A percentile compares a stretch with the other conserved stretches of the same genome.
Conservation (phyloP, 1,140 invertebrate genomes). For the Anoplolepis gracilipes region DNA sequence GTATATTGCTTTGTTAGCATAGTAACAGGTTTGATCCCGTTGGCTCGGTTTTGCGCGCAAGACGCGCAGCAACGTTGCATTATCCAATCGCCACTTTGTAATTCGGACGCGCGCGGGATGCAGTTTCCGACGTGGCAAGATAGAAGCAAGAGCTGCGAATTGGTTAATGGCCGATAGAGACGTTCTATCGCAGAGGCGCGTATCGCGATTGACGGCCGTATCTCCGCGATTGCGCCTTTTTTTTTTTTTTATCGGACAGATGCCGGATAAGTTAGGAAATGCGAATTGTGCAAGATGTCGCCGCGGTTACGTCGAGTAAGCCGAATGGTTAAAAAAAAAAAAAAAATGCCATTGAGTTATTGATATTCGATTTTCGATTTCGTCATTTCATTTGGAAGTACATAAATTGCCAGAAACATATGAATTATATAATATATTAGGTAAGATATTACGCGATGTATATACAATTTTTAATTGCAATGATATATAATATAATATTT, state of each 20-base stretch:
- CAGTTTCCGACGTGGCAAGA: background rate
- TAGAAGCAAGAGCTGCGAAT: slow-evolving; percentile 12
- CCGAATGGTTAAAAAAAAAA: too few species aligned
- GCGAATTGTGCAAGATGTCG: background rate
- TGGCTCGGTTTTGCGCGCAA: slow-evolving; percentile 49
- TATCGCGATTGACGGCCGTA: too few species aligned
- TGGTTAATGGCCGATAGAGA: slow-evolving; percentile 40
- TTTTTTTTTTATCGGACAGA: slow-evolving; percentile 36
- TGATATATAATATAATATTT: too few species aligned
- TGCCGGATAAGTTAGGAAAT: background rate
- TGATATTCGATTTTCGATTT: background rate
- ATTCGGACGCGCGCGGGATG: slow-evolving; percentile 29
- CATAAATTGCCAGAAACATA: too few species aligned
- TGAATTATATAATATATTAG: too few species aligned
- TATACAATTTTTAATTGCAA: too few species aligned
- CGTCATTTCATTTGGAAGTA: too few species aligned
- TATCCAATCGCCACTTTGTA: slow-evolving; percentile 57
- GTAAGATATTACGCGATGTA: too few species aligned
- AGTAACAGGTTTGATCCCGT: slow-evolving; percentile 59
- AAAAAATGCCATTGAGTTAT: background rate
- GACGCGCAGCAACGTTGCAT: slow-evolving; percentile 41
- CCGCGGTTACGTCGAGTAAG: background rate
- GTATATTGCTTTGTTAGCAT: slow-evolving; percentile 63
- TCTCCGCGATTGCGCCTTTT: background rate
- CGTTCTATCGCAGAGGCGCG: background rate